Evolutionary conservation across 2,113 vertebrate species (phyloP), one percentile per base, ranked within the genome.

Genomic region (Cyanistes caeruleus): DNA sequence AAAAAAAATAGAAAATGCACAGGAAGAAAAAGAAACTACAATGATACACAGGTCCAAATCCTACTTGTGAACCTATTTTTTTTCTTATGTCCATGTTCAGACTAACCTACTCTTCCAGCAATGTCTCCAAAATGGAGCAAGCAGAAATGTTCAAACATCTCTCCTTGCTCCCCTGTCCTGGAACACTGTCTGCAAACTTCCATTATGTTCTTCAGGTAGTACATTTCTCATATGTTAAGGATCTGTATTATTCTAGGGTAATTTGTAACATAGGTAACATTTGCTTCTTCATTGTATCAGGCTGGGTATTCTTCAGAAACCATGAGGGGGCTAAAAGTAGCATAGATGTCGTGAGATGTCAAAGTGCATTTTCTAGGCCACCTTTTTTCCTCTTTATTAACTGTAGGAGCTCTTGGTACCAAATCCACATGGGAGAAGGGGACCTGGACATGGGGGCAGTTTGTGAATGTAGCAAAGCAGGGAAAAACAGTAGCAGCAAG

Each of bases 361-460:
- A 43, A 77, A 73, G 8, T 28, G 15, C 24, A 31, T 90, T 84
- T 78, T 62, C 24, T 48, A 60, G n/a, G 77, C 4, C 46, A 31
- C 1, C 5, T 58, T n/a, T 60, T 67, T 53, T 20, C 2, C 10
- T 20, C 8, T 52, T 30, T 80, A 52, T 33, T 27, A 52, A 13
- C 60, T 73, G 53, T n/a, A 24, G 31, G 56, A 69, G 9, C 5
- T 90, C 19, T 13, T 62, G 24, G 31, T 49, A 85, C 13, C 18
- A 78, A 52, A 43, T 60, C 18, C 1, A 7, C 11, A 3, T 16
- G 35, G 13, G 8, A 16, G 2, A 15, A 5, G 15, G 31, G 25
- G 10, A 23, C 10, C 0, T 1, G 24, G 21, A 37, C 30, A n/a
- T 8, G 16, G 13, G 15, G 3, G 9, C 5, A 25, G 27, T 51